A percentile compares a stretch with the other conserved stretches of the same genome.
Conservation (phyloP, 2,888 invertebrate genomes). For the Troilus luridus region DNA sequence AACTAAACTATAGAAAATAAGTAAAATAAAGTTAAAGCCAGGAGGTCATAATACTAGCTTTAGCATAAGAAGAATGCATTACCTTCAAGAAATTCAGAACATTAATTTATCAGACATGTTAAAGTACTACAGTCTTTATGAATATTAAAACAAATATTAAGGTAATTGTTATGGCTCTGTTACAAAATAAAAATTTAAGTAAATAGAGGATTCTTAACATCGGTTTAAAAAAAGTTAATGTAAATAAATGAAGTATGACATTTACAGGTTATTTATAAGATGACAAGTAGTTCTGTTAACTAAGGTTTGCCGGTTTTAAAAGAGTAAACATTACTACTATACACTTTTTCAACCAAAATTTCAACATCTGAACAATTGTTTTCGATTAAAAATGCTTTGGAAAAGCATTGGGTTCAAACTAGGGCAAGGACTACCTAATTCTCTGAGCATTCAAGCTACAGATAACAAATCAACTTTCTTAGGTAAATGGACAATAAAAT, state of each 20-base stretch:
- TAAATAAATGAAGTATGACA: neutral
- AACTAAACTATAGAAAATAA: neutral
- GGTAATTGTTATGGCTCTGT: neutral
- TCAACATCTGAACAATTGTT: neutral
- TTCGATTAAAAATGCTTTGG: neutral
- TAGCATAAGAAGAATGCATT: neutral
- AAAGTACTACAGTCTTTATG: neutral
- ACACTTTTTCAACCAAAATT: neutral
- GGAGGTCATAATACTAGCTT: neutral
- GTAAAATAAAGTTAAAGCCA: neutral
- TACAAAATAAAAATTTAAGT: neutral
- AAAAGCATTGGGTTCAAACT: slow-evolving; percentile 41
- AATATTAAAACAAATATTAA: neutral
- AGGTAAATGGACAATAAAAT: neutral
- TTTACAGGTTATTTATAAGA: neutral
- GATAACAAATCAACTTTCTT: neutral
- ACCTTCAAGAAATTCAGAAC: neutral
- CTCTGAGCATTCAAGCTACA: neutral
- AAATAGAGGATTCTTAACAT: neutral
- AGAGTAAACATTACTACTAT: neutral
- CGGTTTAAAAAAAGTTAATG: neutral
- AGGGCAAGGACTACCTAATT: slow-evolving; percentile 39
- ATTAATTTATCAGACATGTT: neutral
- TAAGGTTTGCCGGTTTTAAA: neutral
- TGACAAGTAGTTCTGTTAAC: slow-evolving; percentile 35